phyloP scores from a whole-genome alignment of 2,888 invertebrate species.

The Rhodophaea formosa region DNA sequence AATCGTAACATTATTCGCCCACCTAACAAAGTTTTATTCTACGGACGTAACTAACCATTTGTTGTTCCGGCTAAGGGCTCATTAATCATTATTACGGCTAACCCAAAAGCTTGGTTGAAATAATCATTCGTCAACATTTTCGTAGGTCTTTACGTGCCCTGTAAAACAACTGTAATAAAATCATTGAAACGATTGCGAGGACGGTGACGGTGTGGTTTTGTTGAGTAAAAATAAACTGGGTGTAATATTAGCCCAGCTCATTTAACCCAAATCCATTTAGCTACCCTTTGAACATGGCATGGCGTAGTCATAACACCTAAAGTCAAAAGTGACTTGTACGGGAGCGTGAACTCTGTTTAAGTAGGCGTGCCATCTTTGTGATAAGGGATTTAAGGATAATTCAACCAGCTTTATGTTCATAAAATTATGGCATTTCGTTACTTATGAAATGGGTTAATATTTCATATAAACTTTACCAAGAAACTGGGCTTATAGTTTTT shows the following conservation, averaged over 20 bases:
- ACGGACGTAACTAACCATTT: slow-evolving; percentile 20
- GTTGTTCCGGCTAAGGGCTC: slow-evolving; percentile 19
- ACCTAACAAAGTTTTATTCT: not conserved
- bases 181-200: slow-evolving; percentile 17
- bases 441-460: not conserved
- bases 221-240: slow-evolving; percentile 23
- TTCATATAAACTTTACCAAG: not conserved
- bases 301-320: slow-evolving; percentile 32
- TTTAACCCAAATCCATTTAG: slow-evolving; percentile 30
- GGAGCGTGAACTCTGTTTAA: slow-evolving; percentile 27
- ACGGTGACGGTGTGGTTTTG: not conserved
- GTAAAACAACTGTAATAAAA: slow-evolving; percentile 21
- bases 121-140: slow-evolving; percentile 28
- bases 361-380: slow-evolving; percentile 3
- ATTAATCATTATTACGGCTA: slow-evolving; percentile 33
- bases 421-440: not conserved
- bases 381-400: not conserved
- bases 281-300: slow-evolving; percentile 26
- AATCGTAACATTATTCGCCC: slow-evolving; percentile 1
- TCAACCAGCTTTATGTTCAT: slow-evolving; percentile 1
- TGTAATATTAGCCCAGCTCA: slow-evolving; percentile 36
- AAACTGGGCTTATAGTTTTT: not conserved
- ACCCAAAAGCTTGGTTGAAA: slow-evolving; percentile 26
- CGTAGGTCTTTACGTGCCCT: slow-evolving; percentile 22
- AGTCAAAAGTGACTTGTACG: slow-evolving; percentile 40